phyloP scores from a whole-genome alignment of 2,113 vertebrate species.

The Morone chrysops region DNA sequence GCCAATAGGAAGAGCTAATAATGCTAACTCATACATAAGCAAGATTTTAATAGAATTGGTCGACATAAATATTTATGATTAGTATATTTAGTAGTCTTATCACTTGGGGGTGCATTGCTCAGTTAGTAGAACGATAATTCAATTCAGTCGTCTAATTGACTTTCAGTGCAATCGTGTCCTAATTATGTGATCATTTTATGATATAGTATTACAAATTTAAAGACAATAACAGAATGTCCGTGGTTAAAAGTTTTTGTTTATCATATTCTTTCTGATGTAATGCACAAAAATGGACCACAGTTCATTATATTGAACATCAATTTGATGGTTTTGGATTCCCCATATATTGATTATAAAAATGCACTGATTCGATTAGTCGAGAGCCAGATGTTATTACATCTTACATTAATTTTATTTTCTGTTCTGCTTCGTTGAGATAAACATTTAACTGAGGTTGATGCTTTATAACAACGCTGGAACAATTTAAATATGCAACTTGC shows the following conservation, averaged over 20 bases:
- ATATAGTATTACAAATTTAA: neutral
- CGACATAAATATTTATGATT: neutral
- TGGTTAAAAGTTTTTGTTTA: neutral
- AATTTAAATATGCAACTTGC: neutral
- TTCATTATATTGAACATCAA: neutral
- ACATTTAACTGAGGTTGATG: neutral
- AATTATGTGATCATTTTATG: neutral
- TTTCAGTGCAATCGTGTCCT: neutral
- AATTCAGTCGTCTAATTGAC: neutral
- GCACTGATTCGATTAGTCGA: neutral
- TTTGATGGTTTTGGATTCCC: neutral
- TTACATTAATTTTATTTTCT: neutral
- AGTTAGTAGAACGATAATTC: neutral
- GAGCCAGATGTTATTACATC: neutral
- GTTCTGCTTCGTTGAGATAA: neutral
- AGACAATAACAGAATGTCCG: neutral
- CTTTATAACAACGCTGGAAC: neutral
- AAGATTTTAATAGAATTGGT: neutral
- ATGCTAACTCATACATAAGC: neutral
- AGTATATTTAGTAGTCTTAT: too few species aligned
- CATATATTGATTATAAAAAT: neutral
- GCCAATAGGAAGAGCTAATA: neutral
- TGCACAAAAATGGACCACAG: neutral
- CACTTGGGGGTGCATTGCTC: neutral
- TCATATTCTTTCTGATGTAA: neutral